Percentiles rank a stretch among this genome's conserved stretches.
Conservation (phyloP, 1,140 invertebrate species). For the Cherax destructor region DNA sequence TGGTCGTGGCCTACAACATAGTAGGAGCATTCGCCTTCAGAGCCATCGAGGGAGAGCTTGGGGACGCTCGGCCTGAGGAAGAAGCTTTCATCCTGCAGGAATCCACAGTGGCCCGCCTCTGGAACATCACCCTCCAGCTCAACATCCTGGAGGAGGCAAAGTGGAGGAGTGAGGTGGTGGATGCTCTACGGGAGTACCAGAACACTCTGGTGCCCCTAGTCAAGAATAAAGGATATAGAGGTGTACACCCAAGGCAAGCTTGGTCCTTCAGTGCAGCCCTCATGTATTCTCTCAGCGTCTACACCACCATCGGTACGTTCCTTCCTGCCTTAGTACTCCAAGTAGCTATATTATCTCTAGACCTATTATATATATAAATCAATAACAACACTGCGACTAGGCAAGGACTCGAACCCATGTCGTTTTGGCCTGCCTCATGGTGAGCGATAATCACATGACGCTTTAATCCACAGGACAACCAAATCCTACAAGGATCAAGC, state of each 20-base stretch:
- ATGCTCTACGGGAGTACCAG: slow-evolving; percentile 47
- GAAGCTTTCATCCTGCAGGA: slow-evolving; percentile 29
- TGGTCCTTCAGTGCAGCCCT: slow-evolving; percentile 70
- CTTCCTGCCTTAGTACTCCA: too few species aligned
- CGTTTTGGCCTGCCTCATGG: too few species aligned
- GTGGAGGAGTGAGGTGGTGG: slow-evolving; percentile 56
- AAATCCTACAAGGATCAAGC: too few species aligned
- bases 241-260: slow-evolving; percentile 49
- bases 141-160: slow-evolving; percentile 60
- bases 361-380: too few species aligned
- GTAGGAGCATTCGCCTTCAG: slow-evolving; percentile 70
- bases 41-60: slow-evolving; percentile 57
- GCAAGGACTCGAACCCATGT: too few species aligned
- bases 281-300: slow-evolving; percentile 71
- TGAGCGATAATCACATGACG: too few species aligned
- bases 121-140: slow-evolving; percentile 66
- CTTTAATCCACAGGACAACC: too few species aligned
- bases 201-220: slow-evolving; percentile 52
- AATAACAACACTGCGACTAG: too few species aligned
- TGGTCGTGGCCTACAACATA: slow-evolving; percentile 70
- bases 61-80: slow-evolving; percentile 48
- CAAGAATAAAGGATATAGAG: slow-evolving; percentile 58
- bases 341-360: too few species aligned
- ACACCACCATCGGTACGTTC: slow-evolving; percentile 70
- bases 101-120: slow-evolving; percentile 35